These are phyloP conservation scores for Macroramphosus scolopax DNA, from an alignment of 2,797 vertebrate species.

Conservation along the genomic window DNA sequence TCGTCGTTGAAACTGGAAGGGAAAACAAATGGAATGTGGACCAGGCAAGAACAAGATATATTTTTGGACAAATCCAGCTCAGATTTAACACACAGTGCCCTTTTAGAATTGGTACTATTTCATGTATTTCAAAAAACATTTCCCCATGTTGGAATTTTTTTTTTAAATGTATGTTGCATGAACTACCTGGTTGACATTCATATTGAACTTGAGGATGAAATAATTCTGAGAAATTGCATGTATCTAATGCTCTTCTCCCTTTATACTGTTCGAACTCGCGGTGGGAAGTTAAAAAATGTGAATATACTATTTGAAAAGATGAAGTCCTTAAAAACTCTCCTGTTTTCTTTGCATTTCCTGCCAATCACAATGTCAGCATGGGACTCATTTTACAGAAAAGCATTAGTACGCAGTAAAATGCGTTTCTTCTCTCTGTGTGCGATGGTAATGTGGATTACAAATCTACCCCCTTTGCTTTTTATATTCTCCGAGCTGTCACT, in stretches of 20 bases:
- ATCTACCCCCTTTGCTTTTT: conserved; percentile 23
- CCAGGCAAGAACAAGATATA: too few species aligned
- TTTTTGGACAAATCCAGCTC: too few species aligned
- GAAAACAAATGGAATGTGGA: too few species aligned
- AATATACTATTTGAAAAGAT: conserved; percentile 6
- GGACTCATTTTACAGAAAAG: conserved; percentile 52
- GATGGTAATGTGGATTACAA: conserved; percentile 24
- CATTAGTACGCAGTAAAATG: conserved; percentile 57
- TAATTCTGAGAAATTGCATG: conserved; percentile 4
- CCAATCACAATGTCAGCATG: conserved; percentile 55
- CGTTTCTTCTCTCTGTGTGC: conserved; percentile 43
- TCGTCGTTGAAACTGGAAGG: too few species aligned
- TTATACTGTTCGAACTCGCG: neutral
- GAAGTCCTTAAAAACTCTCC: conserved; percentile 10
- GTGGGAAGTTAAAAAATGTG: conserved; percentile 2
- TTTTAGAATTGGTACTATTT: too few species aligned
- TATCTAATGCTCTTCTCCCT: conserved; percentile 2
- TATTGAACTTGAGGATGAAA: conserved; percentile 11
- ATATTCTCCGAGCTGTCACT: conserved; percentile 42
- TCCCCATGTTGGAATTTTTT: too few species aligned
- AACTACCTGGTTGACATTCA: neutral
- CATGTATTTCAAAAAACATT: too few species aligned
- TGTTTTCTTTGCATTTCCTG: conserved; percentile 36
- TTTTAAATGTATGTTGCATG: too few species aligned
- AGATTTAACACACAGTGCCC: too few species aligned